Base-by-base conservation (phyloP, 2,797 vertebrate genomes). In the Smutsia temminckii region DNA sequence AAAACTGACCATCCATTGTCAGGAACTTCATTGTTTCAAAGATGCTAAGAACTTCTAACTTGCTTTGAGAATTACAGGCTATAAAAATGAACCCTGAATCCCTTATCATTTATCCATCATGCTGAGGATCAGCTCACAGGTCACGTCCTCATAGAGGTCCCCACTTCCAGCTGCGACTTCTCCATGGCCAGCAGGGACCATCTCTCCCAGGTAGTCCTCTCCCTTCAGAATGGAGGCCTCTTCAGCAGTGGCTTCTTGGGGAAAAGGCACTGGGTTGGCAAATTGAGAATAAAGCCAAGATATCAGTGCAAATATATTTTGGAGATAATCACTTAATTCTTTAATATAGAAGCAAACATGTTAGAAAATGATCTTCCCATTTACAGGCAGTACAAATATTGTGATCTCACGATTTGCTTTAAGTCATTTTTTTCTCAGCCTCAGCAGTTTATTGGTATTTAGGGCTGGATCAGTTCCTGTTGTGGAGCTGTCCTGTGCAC, bases 71-170 rank as follows among this genome's bases (percentile, higher is more conserved):
- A 32, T 1, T 0, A 25, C 0, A 3, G 4, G 23, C 29, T 20
- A 8, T 0, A 0, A 1, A 1, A 0, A 17, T 5, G 49, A 1
- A 32, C 0, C 0, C 5, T 9, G 14, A n/a, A 2, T n/a, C 0
- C 0, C 17, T n/a, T 0, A 0, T 80, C 96, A 95, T 64, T 97
- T 88, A 27, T 91, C 93, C 96, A 93, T 71, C 83, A 42, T 1
- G 37, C 5, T 51, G 42, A 98, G 89, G 86, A 96, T 83, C 72
- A 93, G 74, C 57, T 96, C 96, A 11, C 69, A 97, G 81, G 83
- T 85, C 10, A 90, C 1, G 85, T 79, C 93, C 72, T 13, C 11
- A 11, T 89, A 68, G 37, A 27, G 32, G 12, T 93, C 95, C 40
- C 25, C 18, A 0, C 0, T 37, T 23, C 51, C 0, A 23, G 53